Base-by-base conservation (phyloP, 2,888 invertebrate genomes). In the Rhagonycha lutea region DNA sequence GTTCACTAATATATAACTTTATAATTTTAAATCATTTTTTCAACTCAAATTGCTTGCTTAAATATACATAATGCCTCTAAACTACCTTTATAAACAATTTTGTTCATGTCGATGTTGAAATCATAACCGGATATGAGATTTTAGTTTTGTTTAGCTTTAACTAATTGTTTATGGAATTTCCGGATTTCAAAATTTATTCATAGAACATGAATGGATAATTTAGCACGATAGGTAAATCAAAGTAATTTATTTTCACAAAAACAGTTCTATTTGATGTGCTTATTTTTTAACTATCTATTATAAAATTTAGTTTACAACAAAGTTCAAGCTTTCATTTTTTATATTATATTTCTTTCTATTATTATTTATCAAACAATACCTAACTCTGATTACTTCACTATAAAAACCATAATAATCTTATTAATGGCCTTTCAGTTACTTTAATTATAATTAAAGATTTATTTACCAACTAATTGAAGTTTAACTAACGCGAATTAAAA, bases 51-150 rank as follows among this genome's bases (percentile, higher is more conserved):
- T 65, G 73, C 73, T 73, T 72, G 74, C 68, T 63, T 63, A 77
- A 63, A 70, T 67, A 69, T 47, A 73, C 68, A 69, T 67, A 61
- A 23, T 62, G 26, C 60, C 72, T 68, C 62, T 26, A 67, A 61
- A 73, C 70, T 70, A 69, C 70, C 63, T 71, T 29, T 71, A 70
- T 70, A 68, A 68, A 70, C 65, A 71, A 63, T 73, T 68, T 70
- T 69, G 28, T 69, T 71, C 61, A 65, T 71, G 74, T 61, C 62
- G 60, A 69, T 77, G 73, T 77, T 67, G 78, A 80, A 82, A 83
- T 83, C 80, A 74, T 77, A 67, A 77, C 81, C 83, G 84, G 84
- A 84, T 83, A 79, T 83, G 82, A 82, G 83, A 83, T 84, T 84
- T 84, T 84, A 84, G 84, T 82, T 84, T 83, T 84, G 82, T 82